Evolutionary conservation across 2,888 invertebrate species (phyloP), one percentile per base, ranked within the genome.

Genomic region (Ormyrus rosae): DNA sequence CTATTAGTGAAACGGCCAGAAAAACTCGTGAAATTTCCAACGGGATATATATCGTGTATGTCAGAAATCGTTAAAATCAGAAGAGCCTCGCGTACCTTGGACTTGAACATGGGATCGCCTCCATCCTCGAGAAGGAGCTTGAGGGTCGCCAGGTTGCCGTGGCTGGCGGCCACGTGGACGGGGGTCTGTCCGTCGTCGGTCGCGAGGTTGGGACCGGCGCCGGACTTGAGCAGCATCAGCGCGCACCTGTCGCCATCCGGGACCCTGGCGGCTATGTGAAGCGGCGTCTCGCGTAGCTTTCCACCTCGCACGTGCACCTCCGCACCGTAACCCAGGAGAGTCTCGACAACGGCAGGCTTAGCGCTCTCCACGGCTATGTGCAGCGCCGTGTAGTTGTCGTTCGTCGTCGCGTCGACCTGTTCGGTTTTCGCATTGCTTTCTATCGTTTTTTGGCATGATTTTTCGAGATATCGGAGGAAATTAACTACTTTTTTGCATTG

Each of bases 161-260:
- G 95, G 85, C 96, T 94, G 0, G 99, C 97, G 0, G 99, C 98
- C 19, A 99, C 97, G 89, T 99, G 99, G 5, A 99, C 96, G 0
- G 99, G 98, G 0, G 99, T 99, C 92, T 98, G 97, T 2, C 99
- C 98, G 91, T 99, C 98, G 90, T 98, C 97, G 80, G 98, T 98
- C 4, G 96, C 95, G 82, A 98, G 94, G 91, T 99, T 99, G 0
- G 99, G 97, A 81, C 98, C 96, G 8, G 99, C 99, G 0, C 99
- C 99, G 4, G 98, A 98, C 91, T 99, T 99, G 56, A 99, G 92
- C 83, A 99, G 92, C 98, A 99, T 99, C 85, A 99, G 93, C 5
- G 98, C 99, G 91, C 99, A 99, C 87, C 96, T 94, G 88, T 97
- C 96, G 5, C 97, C 97, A 86, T 96, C 98, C 86, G 95, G 95